These are phyloP conservation scores for Heliconius ethilla DNA, from an alignment of 2,888 invertebrate species.

Conservation along the genomic window DNA sequence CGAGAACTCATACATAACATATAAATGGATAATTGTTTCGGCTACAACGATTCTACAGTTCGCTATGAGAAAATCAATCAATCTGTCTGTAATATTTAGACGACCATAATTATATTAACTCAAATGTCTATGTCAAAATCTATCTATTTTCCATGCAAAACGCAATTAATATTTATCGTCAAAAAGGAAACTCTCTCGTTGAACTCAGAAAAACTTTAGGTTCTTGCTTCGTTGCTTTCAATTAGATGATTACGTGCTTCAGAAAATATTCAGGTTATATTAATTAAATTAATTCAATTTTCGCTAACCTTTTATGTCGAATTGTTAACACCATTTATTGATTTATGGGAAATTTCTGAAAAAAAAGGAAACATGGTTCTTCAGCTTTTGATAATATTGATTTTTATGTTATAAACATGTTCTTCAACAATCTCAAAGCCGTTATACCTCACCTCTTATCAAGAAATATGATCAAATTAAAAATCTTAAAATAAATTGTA, in stretches of 20 bases:
- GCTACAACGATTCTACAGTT: neutral
- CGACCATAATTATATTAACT: neutral
- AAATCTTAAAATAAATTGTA: no score
- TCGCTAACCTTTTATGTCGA: neutral
- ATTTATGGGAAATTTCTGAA: no score
- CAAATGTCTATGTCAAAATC: neutral
- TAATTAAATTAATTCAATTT: slow-evolving; percentile 7
- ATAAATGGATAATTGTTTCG: neutral
- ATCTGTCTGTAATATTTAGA: neutral
- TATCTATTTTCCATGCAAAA: neutral
- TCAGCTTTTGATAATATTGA: no score
- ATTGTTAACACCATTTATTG: neutral
- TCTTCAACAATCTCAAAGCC: neutral
- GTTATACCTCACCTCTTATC: neutral
- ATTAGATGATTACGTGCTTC: slow-evolving; percentile 34
- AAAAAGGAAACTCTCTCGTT: slow-evolving; percentile 19
- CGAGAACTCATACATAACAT: no score
- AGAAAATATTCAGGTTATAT: slow-evolving; percentile 23
- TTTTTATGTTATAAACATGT: neutral
- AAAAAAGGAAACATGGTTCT: no score
- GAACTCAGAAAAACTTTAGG: slow-evolving; percentile 30
- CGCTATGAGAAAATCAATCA: neutral
- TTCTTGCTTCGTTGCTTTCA: slow-evolving; percentile 33
- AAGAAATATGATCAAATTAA: no score
- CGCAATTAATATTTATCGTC: slow-evolving; percentile 20